Evolutionary conservation across 2,888 invertebrate species (phyloP).

Genomic region (Philaethria dido): DNA sequence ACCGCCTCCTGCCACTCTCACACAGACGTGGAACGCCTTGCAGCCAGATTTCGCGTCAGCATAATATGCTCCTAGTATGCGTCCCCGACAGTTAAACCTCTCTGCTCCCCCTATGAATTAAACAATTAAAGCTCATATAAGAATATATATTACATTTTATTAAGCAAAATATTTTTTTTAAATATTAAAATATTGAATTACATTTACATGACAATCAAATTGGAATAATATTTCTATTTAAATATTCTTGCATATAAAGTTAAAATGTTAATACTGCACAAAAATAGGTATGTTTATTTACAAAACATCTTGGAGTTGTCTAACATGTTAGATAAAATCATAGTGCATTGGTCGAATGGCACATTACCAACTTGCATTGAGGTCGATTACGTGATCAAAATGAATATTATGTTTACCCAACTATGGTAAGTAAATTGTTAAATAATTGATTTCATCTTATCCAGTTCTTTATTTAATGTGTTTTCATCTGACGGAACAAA

Average conservation of each 20-base stretch:
- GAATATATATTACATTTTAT: too few relatives aligned
- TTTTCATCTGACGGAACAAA: slow-evolving; percentile 7
- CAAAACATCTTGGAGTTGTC: neutral
- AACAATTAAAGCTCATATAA: neutral
- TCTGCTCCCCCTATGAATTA: slow-evolving; percentile 73
- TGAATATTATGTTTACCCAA: slow-evolving; percentile 46
- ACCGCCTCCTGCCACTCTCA: slow-evolving; percentile 91
- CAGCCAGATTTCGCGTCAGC: slow-evolving; percentile 94
- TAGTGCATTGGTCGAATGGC: slow-evolving; percentile 43
- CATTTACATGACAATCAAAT: too few relatives aligned
- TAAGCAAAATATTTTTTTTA: too few relatives aligned
- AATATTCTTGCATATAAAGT: neutral
- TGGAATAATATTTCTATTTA: too few relatives aligned
- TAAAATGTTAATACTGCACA: neutral
- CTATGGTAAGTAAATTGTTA: slow-evolving; percentile 38
- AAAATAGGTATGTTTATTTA: neutral
- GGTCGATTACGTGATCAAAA: slow-evolving; percentile 49
- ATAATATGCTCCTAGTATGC: slow-evolving; percentile 94
- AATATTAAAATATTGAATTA: too few relatives aligned
- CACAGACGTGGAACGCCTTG: slow-evolving; percentile 95
- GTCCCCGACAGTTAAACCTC: slow-evolving; percentile 91
- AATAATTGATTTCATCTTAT: slow-evolving; percentile 43
- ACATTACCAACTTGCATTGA: slow-evolving; percentile 45
- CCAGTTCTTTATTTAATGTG: slow-evolving; percentile 25
- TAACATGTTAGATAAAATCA: slow-evolving; percentile 34